These are phyloP conservation scores for Ephestia elutella DNA, from an alignment of 1,140 invertebrate genomes.

Conservation along the genomic window DNA sequence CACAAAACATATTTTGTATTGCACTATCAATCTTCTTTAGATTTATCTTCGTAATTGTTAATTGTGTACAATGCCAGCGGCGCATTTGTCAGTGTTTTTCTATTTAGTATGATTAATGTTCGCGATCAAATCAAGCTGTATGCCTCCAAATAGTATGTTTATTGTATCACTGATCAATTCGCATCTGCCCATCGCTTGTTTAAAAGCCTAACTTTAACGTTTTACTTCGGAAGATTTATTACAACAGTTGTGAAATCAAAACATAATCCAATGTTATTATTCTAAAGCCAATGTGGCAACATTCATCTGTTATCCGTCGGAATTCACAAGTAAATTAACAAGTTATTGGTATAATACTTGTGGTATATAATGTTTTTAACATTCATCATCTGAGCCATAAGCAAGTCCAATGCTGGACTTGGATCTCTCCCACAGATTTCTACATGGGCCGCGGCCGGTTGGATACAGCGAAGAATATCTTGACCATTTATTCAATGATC, in stretches of 20 bases:
- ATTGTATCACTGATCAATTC: slow-evolving; percentile 20
- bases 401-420: no score
- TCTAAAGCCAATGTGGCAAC: slow-evolving; percentile 31
- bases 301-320: slow-evolving; percentile 39
- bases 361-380: no score
- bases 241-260: slow-evolving; percentile 37
- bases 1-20: neutral
- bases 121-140: slow-evolving; percentile 9
- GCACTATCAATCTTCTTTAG: slow-evolving; percentile 2
- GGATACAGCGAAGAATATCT: no score
- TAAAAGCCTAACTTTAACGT: slow-evolving; percentile 19
- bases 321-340: slow-evolving; percentile 17
- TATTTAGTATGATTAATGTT: slow-evolving; percentile 18
- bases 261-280: slow-evolving; percentile 43
- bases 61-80: slow-evolving; percentile 12
- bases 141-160: slow-evolving; percentile 16
- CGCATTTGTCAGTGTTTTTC: slow-evolving; percentile 13
- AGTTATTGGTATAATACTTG: no score
- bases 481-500: no score
- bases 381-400: no score
- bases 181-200: slow-evolving; percentile 17
- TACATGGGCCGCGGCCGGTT: no score
- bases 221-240: slow-evolving; percentile 37
- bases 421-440: no score
- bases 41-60: slow-evolving; percentile 12